Percentiles rank a stretch among this genome's conserved stretches.
These are phyloP conservation scores for Noturus placidus DNA, from an alignment of 2,113 vertebrate species.

Conservation along the genomic window DNA sequence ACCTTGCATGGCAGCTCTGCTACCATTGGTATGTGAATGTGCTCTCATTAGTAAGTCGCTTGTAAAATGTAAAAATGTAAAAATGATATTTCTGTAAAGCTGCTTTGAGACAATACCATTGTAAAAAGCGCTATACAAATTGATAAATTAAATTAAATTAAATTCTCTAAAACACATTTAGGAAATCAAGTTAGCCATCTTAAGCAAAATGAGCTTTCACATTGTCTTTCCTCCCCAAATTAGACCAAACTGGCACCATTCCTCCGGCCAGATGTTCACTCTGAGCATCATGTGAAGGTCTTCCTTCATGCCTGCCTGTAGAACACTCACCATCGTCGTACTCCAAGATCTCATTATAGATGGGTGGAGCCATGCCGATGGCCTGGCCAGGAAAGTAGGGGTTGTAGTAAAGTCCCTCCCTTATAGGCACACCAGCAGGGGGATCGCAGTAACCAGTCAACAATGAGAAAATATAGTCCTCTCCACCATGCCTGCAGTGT, in stretches of 20 bases:
- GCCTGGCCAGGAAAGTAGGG: slow-evolving; percentile 90
- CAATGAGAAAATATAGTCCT: slow-evolving; percentile 90
- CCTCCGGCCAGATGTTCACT: neutral
- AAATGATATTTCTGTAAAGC: too few species aligned
- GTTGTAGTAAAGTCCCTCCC: slow-evolving; percentile 89
- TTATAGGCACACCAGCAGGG: slow-evolving; percentile 75
- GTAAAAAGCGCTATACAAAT: too few species aligned
- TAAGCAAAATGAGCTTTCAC: neutral
- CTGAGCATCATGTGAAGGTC: neutral
- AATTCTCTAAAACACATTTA: neutral
- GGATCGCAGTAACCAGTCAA: slow-evolving; percentile 91
- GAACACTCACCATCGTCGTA: slow-evolving; percentile 81
- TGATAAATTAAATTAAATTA: too few species aligned
- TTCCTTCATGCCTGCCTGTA: neutral
- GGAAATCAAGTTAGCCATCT: neutral
- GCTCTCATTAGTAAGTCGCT: too few species aligned
- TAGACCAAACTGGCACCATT: neutral
- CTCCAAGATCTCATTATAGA: slow-evolving; percentile 89
- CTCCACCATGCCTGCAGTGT: slow-evolving; percentile 81
- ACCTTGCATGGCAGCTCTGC: too few species aligned
- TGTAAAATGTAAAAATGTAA: too few species aligned
- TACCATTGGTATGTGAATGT: too few species aligned
- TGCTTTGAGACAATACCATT: too few species aligned
- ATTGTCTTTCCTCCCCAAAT: neutral
- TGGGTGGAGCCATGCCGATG: slow-evolving; percentile 89